A percentile compares a stretch with the other conserved stretches of the same genome.
phyloP scores from a whole-genome alignment of 2,113 vertebrate genomes.

The Festucalex cinctus region DNA sequence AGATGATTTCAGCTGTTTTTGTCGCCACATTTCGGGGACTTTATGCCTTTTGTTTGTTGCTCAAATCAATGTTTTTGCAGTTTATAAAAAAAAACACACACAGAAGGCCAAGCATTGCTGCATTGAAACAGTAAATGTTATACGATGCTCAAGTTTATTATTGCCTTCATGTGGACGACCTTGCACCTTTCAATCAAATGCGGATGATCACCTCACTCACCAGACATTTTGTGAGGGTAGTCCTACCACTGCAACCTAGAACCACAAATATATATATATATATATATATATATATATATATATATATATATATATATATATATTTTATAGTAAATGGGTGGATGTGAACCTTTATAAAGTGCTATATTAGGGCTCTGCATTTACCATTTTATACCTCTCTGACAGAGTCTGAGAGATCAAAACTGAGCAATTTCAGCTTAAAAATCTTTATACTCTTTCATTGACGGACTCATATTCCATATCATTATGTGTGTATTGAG shows the following conservation, averaged over 20 bases:
- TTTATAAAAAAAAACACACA: background rate
- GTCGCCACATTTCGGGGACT: background rate
- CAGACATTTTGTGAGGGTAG: background rate
- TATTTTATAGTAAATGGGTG: too few species aligned
- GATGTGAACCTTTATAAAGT: too few species aligned
- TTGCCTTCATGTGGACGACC: background rate
- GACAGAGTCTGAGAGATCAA: too few species aligned
- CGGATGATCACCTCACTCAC: background rate
- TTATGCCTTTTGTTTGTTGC: background rate
- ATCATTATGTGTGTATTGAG: too few species aligned
- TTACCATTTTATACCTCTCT: too few species aligned
- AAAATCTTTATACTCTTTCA: too few species aligned
- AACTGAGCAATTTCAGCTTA: too few species aligned
- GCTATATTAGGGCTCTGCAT: too few species aligned
- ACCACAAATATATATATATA: background rate
- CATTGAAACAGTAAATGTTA: background rate
- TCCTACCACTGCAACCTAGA: background rate
- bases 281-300: too few species aligned
- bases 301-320: too few species aligned
- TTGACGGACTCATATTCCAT: too few species aligned
- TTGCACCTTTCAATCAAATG: background rate
- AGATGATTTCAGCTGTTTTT: constrained; percentile 20
- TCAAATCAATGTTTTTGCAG: constrained; percentile 1
- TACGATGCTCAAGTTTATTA: background rate
- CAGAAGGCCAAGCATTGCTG: background rate